Evolutionary conservation across 2,113 vertebrate species (phyloP).

Genomic region (Entomyzon cyanotis): DNA sequence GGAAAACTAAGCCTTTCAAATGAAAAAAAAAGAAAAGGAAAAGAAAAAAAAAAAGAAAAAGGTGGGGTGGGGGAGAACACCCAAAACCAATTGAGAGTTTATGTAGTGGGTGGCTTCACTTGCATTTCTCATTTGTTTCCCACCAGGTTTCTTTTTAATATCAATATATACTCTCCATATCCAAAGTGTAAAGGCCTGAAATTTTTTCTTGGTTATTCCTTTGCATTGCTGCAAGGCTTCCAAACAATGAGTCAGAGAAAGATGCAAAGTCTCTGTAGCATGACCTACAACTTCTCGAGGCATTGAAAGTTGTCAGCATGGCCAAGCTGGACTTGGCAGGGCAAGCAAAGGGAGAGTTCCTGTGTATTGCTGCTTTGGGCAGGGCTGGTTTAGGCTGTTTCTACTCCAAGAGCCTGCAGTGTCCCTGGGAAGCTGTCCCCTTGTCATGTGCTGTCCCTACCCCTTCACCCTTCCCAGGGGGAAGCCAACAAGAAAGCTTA

Average conservation of each 20-base stretch:
- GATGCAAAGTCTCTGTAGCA: neutral
- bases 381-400: neutral
- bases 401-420: neutral
- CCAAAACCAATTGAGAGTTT: neutral
- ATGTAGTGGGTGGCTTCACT: neutral
- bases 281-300: neutral
- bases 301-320: neutral
- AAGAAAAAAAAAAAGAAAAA: neutral
- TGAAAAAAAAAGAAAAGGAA: neutral
- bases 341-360: neutral
- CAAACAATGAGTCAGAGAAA: neutral
- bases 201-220: neutral
- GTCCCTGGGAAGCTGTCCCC: neutral
- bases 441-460: accelerated
- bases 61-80: accelerated
- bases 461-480: neutral
- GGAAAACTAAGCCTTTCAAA: neutral
- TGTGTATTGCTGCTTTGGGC: neutral
- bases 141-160: neutral
- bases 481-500: neutral
- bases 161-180: neutral
- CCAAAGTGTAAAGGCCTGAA: neutral
- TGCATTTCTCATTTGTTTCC: conserved; percentile 2
- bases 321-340: neutral
- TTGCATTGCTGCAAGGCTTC: neutral